These are phyloP conservation scores for Trachelus tabidus DNA, from an alignment of 2,888 invertebrate genomes.

Conservation along the genomic window DNA sequence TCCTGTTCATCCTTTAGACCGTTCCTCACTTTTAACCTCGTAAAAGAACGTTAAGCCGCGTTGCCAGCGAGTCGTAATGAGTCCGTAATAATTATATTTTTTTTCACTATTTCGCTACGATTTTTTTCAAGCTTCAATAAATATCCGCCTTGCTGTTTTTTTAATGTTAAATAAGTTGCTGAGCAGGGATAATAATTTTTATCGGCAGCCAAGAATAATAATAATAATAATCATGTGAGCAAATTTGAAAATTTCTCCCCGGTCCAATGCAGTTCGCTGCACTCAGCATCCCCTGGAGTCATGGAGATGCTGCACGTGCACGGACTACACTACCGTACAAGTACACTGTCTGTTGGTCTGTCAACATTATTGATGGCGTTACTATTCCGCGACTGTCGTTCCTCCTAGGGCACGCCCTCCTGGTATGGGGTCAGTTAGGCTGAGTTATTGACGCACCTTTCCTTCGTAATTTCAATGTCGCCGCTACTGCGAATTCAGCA, in stretches of 20 bases:
- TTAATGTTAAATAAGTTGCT: neutral
- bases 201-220: neutral
- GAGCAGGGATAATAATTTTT: neutral
- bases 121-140: neutral
- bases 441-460: constrained; percentile 3
- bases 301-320: neutral
- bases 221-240: neutral
- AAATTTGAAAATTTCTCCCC: neutral
- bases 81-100: neutral
- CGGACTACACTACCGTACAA: neutral
- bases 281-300: neutral
- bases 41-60: neutral
- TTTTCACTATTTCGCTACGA: neutral
- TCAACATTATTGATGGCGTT: neutral
- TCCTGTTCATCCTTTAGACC: too few species aligned
- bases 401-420: constrained; percentile 6
- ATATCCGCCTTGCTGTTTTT: neutral
- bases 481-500: neutral
- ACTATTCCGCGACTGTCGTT: constrained; percentile 15
- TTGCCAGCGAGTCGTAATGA: neutral
- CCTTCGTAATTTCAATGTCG: neutral
- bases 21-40: too few species aligned
- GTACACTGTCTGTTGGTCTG: neutral
- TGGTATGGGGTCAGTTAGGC: neutral
- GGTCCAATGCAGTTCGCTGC: neutral